phyloP scores from a whole-genome alignment of 92 coral and sea anemone species.

The Epizoanthus scotinus region DNA sequence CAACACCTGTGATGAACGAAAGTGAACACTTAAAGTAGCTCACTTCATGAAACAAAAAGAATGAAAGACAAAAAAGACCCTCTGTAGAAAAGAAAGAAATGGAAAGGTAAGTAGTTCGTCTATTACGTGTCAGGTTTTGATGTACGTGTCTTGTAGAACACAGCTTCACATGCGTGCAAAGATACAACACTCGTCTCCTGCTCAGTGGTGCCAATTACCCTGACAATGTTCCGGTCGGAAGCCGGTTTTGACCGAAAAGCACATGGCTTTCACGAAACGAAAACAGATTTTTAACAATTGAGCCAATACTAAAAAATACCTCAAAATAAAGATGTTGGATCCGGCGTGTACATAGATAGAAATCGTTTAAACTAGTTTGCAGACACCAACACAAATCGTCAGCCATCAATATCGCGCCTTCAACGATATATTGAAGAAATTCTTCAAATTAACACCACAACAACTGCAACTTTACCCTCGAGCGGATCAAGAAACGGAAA shows the following conservation, averaged over 20 bases:
- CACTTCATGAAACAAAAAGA: conserved; percentile 7
- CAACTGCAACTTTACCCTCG: background rate
- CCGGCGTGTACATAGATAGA: conserved; percentile 28
- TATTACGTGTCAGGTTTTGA: background rate
- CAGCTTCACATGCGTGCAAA: background rate
- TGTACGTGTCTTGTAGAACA: background rate
- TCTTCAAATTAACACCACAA: conserved; percentile 1
- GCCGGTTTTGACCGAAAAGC: conserved; percentile 30
- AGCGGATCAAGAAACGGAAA: background rate
- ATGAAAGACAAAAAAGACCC: background rate
- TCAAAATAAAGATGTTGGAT: conserved; percentile 31
- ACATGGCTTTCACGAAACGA: conserved; percentile 13
- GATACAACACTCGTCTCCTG: background rate
- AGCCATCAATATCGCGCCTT: background rate
- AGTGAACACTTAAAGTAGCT: conserved; percentile 13
- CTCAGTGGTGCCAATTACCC: conserved; percentile 12
- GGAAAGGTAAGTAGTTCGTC: conserved; percentile 1
- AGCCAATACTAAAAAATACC: conserved; percentile 4
- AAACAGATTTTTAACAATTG: conserved; percentile 21
- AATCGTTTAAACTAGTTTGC: conserved; percentile 2
- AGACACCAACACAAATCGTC: conserved; percentile 9
- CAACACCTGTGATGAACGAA: conserved; percentile 9
- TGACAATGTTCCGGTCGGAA: conserved; percentile 46
- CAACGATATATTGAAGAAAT: background rate
- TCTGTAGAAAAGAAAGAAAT: background rate